Evolutionary conservation across 2,888 invertebrate genomes (phyloP), one percentile per base, ranked within the genome.

Genomic region (Melanotus villosus): DNA sequence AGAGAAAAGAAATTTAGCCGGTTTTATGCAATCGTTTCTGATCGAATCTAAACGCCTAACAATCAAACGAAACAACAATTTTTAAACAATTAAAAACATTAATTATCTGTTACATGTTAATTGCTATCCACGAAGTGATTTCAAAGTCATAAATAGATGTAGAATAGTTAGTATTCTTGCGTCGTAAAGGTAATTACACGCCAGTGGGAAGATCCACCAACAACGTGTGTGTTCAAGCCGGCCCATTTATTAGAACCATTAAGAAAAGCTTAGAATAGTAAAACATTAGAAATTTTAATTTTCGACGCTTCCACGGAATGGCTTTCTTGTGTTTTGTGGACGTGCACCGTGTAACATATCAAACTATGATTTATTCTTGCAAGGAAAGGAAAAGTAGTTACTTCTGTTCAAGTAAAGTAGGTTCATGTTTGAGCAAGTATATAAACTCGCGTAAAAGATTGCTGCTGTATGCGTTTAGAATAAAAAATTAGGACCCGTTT

Each of bases 331-430:
- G 34, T 36, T 34, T 36, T 18, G 50, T 50, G 16, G 50, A 63
- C 41, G 52, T 63, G 23, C 12, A 21, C 52, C 56, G 41, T 34
- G 64, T 64, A 41, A 32, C 64, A 32, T 41, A 56, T 56, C 52
- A 38, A 63, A 52, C 41, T 54, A 56, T 64, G 64, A 64, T 56
- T 41, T 64, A 64, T 54, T 41, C 36, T 21, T 21, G 23, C 21
- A 54, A 14, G 21, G 64, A 54, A 64, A 64, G 58, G 58, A 58
- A 58, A 58, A 58, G 58, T 56, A 36, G 56, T 56, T 12, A 12
- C 34, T 36, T 34, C 32, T 36, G 34, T 32, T 30, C 32, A 52
- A 52, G 50, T 56, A 26, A 36, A 58, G 58, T 58, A 56, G 58
- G 58, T 41, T 58, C 58, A 41, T 16, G 58, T 58, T 52, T 12